phyloP scores from a whole-genome alignment of 2,113 vertebrate species.

The Pseudopodoces humilis region DNA sequence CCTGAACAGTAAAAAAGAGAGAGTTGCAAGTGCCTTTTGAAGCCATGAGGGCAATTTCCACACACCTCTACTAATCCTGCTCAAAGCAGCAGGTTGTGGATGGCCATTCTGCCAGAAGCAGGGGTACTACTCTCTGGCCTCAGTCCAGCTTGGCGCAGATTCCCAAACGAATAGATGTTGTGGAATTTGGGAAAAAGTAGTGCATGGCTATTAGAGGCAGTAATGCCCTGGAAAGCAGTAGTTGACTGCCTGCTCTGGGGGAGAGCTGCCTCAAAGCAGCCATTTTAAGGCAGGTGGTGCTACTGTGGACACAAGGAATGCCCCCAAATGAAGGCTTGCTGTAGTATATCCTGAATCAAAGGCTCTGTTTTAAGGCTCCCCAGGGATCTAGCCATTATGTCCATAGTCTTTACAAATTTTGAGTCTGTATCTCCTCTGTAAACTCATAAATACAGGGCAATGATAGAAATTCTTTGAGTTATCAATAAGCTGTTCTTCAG shows the following conservation, averaged over 20 bases:
- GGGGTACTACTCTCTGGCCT: not conserved
- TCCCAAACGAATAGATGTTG: conserved; percentile 13
- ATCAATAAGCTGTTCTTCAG: not conserved
- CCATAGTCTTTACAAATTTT: not conserved
- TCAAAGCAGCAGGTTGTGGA: not conserved
- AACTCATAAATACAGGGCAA: not conserved
- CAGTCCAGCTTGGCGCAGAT: not conserved
- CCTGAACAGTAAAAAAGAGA: not conserved
- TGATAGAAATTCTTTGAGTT: not conserved
- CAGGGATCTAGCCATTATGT: not conserved
- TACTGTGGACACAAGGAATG: conserved; percentile 31
- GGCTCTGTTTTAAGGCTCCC: not conserved
- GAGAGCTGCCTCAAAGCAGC: conserved; percentile 17
- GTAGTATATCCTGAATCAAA: not conserved
- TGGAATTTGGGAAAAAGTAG: conserved; percentile 34
- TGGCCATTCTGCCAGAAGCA: not conserved
- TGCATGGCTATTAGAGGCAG: not conserved
- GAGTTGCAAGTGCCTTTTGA: not conserved
- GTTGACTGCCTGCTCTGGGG: not conserved
- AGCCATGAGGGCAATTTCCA: not conserved
- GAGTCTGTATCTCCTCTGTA: not conserved
- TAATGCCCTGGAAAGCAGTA: not conserved
- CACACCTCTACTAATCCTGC: not conserved
- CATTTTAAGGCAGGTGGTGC: conserved; percentile 50
- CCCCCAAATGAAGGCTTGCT: conserved; percentile 19